Percentiles rank a stretch among this genome's conserved stretches.
Evolutionary conservation across 1,140 invertebrate species (phyloP).

Genomic region (Ylistrum balloti): DNA sequence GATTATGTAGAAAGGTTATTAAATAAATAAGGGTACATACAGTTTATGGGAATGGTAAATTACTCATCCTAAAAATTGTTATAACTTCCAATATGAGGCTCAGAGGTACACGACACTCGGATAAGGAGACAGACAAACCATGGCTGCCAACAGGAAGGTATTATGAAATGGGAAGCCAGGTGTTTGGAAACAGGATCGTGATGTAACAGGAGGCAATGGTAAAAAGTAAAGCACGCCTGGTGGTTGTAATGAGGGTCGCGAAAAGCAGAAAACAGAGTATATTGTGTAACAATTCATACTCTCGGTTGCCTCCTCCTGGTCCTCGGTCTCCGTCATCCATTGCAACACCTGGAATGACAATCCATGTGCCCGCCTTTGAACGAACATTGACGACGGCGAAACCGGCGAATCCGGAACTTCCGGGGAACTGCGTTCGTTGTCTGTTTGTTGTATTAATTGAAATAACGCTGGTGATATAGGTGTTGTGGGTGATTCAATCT

Average conservation of each 20-base stretch:
- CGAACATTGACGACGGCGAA: slow-evolving; percentile 57
- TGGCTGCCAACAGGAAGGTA: neutral
- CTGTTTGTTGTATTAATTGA: neutral
- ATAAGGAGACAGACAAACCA: neutral
- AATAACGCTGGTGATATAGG: slow-evolving; percentile 41
- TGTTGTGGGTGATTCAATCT: slow-evolving; percentile 42
- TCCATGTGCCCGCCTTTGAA: slow-evolving; percentile 68
- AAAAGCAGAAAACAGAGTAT: slow-evolving; percentile 45
- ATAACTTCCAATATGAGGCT: neutral
- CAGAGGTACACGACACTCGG: neutral
- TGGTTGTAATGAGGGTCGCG: neutral
- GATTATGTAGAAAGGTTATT: neutral
- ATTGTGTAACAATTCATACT: slow-evolving; percentile 46
- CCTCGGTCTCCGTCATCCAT: slow-evolving; percentile 77
- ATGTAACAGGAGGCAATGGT: neutral
- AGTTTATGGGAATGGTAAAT: neutral
- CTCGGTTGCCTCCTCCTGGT: slow-evolving; percentile 59
- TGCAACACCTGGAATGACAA: slow-evolving; percentile 78
- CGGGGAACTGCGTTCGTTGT: neutral
- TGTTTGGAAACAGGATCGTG: neutral
- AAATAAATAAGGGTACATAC: neutral
- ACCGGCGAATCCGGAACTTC: slow-evolving; percentile 21
- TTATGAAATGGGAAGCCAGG: neutral
- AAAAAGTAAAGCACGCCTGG: slow-evolving; percentile 24
- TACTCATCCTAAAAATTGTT: no score